Evolutionary conservation across 2,888 invertebrate genomes (phyloP), one percentile per base, ranked within the genome.

Genomic region (Stenurella melanura): DNA sequence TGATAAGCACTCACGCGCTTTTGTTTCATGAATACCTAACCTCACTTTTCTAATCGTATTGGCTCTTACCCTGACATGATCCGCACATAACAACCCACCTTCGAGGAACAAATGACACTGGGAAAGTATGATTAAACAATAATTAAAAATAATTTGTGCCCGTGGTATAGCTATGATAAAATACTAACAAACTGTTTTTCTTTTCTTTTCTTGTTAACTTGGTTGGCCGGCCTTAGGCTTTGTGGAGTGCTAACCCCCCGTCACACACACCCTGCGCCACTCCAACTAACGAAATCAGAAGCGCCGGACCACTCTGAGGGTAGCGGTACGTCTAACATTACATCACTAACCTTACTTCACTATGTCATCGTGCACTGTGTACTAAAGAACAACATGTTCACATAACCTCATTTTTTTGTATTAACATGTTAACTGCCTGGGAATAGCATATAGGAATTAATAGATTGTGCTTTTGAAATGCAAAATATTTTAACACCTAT

Each of bases 201-300:
- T 88, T 89, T 89, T 89, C 88, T 89, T 89, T 89, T 89, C 88
- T 88, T 89, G 89, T 89, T 89, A 89, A 89, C 89, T 88, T 86
- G 88, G 88, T 89, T 89, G 88, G 88, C 89, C 89, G 88, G 88
- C 88, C 88, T 88, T 94, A 94, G 94, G 94, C 93, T 92, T 81
- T 81, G 80, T 91, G 91, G 94, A 93, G 94, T 94, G 94, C 94
- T 94, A 94, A 94, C 93, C 86, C 87, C 78, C 80, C 80, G 87
- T 87, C 88, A 88, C 88, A 79, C 73, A 80, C 76, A 80, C 74
- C 75, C 80, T 78, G 77, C 79, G 78, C 75, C 78, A 78, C 76
- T 72, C 78, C 87, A 85, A 87, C 88, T 88, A 88, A 87, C 87
- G 86, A 85, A 85, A 83, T 82, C 83, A 82, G 83, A 85, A 81